These are phyloP conservation scores for Lasioglossum malachurum DNA, from an alignment of 2,888 invertebrate genomes.

Conservation along the genomic window DNA sequence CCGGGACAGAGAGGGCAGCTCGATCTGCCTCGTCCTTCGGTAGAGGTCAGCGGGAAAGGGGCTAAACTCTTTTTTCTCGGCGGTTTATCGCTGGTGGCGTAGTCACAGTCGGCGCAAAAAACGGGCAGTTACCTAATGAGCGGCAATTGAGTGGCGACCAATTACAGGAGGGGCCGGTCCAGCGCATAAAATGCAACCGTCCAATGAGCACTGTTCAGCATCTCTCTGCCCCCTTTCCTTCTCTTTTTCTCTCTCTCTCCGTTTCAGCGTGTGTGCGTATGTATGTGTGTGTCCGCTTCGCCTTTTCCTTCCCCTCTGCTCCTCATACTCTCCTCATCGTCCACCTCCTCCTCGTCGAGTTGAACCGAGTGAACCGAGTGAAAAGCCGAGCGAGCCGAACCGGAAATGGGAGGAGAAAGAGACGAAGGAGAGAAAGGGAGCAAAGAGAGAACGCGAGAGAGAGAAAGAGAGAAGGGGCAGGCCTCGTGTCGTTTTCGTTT, in stretches of 20 bases:
- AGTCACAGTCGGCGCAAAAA: conserved; percentile 74
- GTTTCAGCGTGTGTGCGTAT: neutral
- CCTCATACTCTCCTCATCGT: neutral
- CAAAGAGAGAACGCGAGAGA: neutral
- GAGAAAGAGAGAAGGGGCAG: neutral
- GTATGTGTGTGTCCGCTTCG: neutral
- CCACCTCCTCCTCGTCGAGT: neutral
- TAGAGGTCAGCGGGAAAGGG: conserved; percentile 51
- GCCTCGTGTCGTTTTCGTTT: conserved; percentile 34
- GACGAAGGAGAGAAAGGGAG: neutral
- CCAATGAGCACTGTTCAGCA: conserved; percentile 79
- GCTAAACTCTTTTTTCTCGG: conserved; percentile 43
- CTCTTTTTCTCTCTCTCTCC: conserved; percentile 38
- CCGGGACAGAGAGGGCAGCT: conserved; percentile 20
- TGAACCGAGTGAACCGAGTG: conserved; percentile 1
- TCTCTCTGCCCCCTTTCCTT: conserved; percentile 68
- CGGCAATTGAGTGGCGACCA: conserved; percentile 83
- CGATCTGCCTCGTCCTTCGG: conserved; percentile 32
- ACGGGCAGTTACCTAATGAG: conserved; percentile 81
- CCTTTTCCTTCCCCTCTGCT: conserved; percentile 9
- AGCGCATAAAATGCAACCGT: conserved; percentile 76
- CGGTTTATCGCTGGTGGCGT: conserved; percentile 58
- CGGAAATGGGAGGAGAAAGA: conserved; percentile 16
- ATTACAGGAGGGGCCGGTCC: conserved; percentile 80
- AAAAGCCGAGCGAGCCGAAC: conserved; percentile 18